Base-by-base conservation (phyloP, 2,797 vertebrate species). In the Pseudopleuronectes americanus region DNA sequence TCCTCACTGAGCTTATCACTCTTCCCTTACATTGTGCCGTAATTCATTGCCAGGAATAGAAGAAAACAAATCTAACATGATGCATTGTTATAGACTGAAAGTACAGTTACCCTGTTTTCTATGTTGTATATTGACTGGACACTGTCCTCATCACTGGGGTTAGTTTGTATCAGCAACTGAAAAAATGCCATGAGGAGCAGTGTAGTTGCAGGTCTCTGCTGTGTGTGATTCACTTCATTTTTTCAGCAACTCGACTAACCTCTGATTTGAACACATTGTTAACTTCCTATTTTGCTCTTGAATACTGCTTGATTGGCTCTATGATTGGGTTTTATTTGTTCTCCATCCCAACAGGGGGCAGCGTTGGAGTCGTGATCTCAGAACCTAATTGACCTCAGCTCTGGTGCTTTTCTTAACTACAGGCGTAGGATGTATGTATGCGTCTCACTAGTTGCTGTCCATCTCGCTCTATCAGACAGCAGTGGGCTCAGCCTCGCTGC, bases 381-480 rank as follows among this genome's bases (percentile, higher is more conserved):
- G 5, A 48, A 24, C 47, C 59, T 2, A 53, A 68, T 47, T 59
- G 43, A 36, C 57, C 56, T 36, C 52, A 8, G 3, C 28, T 6
- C 1, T 16, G 22, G 24, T 26, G 28, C 28, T 13, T 24, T 33
- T 59, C 17, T 62, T 48, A 38, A 58, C 64, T 45, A n/a, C 31
- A 45, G 41, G 31, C 12, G 45, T 33, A 16, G 9, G 4, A 52
- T 54, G 33, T 49, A 64, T 48, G 41, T n/a, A 23, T 49, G 23
- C 47, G 33, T 60, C 22, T 57, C 23, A 43, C 59, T 60, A 45
- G 60, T 26, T 56, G 16, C 41, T 64, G 74, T 69, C 74, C 74
- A 79, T 68, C 69, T 10, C 41, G 9, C 71, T 65, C 51, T 28
- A 33, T 78, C 71, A 68, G 77, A 21, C 74, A 56, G 66, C 64